phyloP scores from a whole-genome alignment of 1,140 invertebrate species.

The Doryteuthis pealeii region DNA sequence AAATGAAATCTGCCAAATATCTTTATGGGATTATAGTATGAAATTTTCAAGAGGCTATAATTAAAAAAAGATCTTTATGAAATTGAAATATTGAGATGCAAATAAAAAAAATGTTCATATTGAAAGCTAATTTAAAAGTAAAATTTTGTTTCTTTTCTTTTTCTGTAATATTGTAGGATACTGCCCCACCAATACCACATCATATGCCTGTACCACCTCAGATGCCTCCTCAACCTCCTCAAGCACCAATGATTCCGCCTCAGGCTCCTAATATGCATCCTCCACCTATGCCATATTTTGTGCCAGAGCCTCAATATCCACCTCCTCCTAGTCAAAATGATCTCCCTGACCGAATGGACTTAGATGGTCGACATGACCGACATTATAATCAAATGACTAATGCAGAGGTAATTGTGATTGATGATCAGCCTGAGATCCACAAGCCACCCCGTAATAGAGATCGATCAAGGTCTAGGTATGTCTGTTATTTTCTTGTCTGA shows the following conservation, averaged over 20 bases:
- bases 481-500: not conserved
- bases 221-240: slow-evolving; percentile 32
- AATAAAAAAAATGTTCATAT: no score
- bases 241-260: slow-evolving; percentile 21
- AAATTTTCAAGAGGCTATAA: no score
- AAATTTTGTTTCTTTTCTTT: no score
- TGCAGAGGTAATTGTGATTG: not conserved
- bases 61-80: no score
- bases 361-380: slow-evolving; percentile 27
- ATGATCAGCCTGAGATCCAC: slow-evolving; percentile 22
- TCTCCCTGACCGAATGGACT: slow-evolving; percentile 21
- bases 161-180: not conserved
- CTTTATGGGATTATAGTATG: no score
- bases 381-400: slow-evolving; percentile 15
- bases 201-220: slow-evolving; percentile 21
- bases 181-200: slow-evolving; percentile 32
- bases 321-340: slow-evolving; percentile 25
- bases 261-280: slow-evolving; percentile 21
- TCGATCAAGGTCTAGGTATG: slow-evolving; percentile 42
- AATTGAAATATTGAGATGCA: no score
- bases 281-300: slow-evolving; percentile 14
- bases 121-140: no score
- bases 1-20: no score
- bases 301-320: slow-evolving; percentile 20
- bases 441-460: slow-evolving; percentile 30